A percentile compares a stretch with the other conserved stretches of the same genome.
Conservation (phyloP, 2,113 vertebrate species). For the Urocynchramus pylzowi region DNA sequence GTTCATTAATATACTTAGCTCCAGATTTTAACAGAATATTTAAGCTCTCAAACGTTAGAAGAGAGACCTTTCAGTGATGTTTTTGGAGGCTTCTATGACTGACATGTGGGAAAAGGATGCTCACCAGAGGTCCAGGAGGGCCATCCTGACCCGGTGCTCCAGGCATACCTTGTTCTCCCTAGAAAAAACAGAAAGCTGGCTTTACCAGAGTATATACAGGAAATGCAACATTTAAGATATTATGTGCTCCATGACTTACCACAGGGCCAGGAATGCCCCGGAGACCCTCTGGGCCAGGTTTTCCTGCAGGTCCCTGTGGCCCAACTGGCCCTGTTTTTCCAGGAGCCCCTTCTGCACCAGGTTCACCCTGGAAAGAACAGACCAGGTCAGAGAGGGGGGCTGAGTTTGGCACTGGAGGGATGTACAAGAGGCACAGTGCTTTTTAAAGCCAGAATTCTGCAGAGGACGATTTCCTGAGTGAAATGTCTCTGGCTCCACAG, state of each 20-base stretch:
- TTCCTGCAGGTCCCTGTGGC: slow-evolving; percentile 91
- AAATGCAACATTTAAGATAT: neutral
- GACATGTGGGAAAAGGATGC: neutral
- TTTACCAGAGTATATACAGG: neutral
- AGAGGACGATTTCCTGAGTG: neutral
- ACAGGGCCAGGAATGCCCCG: slow-evolving; percentile 94
- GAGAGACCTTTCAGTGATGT: neutral
- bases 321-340: slow-evolving; percentile 97
- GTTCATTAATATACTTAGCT: neutral
- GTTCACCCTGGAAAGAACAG: slow-evolving; percentile 80
- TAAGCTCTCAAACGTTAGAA: neutral
- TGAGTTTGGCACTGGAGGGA: neutral
- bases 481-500: neutral
- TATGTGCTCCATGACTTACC: slow-evolving; percentile 71
- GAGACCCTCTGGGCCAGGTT: slow-evolving; percentile 92
- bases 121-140: slow-evolving; percentile 93
- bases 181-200: neutral
- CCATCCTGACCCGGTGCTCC: slow-evolving; percentile 93
- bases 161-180: slow-evolving; percentile 98
- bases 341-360: slow-evolving; percentile 88
- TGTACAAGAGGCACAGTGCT: neutral
- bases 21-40: neutral
- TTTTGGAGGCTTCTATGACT: neutral
- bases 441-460: neutral
- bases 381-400: neutral